Percentiles rank a stretch among this genome's conserved stretches.
Evolutionary conservation across 2,888 invertebrate species (phyloP).

Genomic region (Byasa hedistus): DNA sequence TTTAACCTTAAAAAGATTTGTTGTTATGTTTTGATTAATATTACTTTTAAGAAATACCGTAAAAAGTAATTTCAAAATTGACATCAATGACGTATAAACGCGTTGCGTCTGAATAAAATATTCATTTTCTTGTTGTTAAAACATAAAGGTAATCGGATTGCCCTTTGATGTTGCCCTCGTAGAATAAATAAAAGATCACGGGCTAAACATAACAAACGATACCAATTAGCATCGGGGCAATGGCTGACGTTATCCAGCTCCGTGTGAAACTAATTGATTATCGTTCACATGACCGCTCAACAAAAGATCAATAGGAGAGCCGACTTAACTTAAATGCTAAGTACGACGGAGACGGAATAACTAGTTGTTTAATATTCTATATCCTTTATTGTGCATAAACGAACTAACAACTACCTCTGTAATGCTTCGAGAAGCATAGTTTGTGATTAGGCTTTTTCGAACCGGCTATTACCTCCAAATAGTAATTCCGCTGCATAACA

Average conservation of each 20-base stretch:
- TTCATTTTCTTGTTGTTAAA: too few relatives aligned
- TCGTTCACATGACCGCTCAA: conserved; percentile 1
- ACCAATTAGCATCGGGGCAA: conserved; percentile 7
- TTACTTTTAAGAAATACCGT: neutral
- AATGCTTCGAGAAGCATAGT: too few relatives aligned
- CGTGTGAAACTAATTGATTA: conserved; percentile 16
- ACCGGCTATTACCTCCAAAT: too few relatives aligned
- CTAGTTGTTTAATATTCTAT: too few relatives aligned
- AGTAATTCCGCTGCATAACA: too few relatives aligned
- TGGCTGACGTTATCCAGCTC: conserved; percentile 3
- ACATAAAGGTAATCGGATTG: neutral
- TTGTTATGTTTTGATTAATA: neutral
- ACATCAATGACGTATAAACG: too few relatives aligned
- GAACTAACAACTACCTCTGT: too few relatives aligned
- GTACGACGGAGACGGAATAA: neutral
- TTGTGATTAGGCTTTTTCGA: too few relatives aligned
- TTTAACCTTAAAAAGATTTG: too few relatives aligned
- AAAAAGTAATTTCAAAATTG: too few relatives aligned
- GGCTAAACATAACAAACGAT: neutral
- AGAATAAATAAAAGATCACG: neutral
- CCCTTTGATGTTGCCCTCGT: neutral
- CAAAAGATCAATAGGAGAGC: conserved; percentile 7
- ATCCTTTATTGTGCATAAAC: too few relatives aligned
- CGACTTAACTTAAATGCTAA: neutral
- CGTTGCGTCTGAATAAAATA: too few relatives aligned